Conservation (phyloP, 2,888 invertebrate species). For the Nemotelus nigrinus region DNA sequence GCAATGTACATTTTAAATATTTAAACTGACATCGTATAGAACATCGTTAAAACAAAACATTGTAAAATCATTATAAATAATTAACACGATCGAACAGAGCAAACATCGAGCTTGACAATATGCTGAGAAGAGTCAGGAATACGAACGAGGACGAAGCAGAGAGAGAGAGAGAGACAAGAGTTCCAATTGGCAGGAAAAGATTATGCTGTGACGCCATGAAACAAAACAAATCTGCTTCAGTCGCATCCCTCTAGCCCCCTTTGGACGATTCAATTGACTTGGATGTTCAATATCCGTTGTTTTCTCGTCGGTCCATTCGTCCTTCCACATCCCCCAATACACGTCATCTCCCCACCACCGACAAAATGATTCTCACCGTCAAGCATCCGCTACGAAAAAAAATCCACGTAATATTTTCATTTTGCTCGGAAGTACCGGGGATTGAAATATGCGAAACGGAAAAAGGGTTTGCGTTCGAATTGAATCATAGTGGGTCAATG, state of each 20-base stretch:
- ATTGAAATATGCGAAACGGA: neutral
- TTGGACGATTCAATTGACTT: too few relatives aligned
- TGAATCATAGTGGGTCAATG: neutral
- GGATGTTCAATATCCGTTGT: too few relatives aligned
- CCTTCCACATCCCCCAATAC: neutral
- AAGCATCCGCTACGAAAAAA: constrained; percentile 22
- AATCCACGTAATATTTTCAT: constrained; percentile 24
- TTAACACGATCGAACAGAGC: neutral
- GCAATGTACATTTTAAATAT: constrained; percentile 21
- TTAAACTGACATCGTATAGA: neutral
- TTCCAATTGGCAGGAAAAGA: neutral
- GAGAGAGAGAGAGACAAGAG: neutral
- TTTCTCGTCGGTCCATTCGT: neutral
- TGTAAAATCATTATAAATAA: constrained; percentile 26
- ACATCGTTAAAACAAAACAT: constrained; percentile 10
- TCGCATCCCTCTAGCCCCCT: too few relatives aligned
- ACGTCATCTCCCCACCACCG: neutral
- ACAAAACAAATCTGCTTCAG: too few relatives aligned
- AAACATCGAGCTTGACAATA: neutral
- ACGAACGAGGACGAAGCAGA: neutral
- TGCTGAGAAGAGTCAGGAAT: neutral
- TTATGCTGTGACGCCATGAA: neutral
- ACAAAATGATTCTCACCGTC: constrained; percentile 10
- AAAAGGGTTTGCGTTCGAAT: neutral
- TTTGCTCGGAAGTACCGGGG: constrained; percentile 3